Evolutionary conservation across 2,888 invertebrate genomes (phyloP), one percentile per base, ranked within the genome.

Genomic region (Tillus elongatus): DNA sequence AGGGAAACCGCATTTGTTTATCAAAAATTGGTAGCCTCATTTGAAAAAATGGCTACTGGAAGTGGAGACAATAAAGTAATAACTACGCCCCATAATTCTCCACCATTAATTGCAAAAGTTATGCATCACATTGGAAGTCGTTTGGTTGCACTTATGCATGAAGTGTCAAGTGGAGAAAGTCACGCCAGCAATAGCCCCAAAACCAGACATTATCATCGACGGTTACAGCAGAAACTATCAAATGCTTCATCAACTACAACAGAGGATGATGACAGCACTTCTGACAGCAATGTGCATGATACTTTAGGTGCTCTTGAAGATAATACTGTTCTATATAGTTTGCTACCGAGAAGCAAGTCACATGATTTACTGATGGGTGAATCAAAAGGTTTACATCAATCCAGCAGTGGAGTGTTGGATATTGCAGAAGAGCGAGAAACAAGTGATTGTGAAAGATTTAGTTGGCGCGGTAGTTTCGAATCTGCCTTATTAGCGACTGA

Each of bases 391-490:
- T 60, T 63, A 30, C 67, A 67, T 46, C 69, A 68, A 45, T 70
- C 71, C 11, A 66, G 66, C 45, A 66, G 68, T 48, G 67, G 71
- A 27, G 70, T 68, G 6, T 69, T 71, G 24, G 74, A 74, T 44
- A 69, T 69, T 26, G 68, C 67, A 12, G 75, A 75, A 56, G 74
- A 75, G 52, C 77, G 79, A 54, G 85, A 87, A 57, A 80, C 83
- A 36, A 88, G 87, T 70, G 88, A 88, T 58, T 82, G 87, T 69
- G 90, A 90, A 61, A 71, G 89, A 47, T 89, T 89, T 66, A 87
- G 87, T 55, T 90, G 90, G 90, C 75, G 89, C 43, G 90, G 90
- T 49, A 89, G 89, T 67, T 90, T 90, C 64, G 90, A 90, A 61
- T 88, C 88, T n/a, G 87, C 90, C 28, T 68, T 90, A 39, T 74